Conservation (phyloP, 2,888 invertebrate species). For the Yponomeuta sedellus region DNA sequence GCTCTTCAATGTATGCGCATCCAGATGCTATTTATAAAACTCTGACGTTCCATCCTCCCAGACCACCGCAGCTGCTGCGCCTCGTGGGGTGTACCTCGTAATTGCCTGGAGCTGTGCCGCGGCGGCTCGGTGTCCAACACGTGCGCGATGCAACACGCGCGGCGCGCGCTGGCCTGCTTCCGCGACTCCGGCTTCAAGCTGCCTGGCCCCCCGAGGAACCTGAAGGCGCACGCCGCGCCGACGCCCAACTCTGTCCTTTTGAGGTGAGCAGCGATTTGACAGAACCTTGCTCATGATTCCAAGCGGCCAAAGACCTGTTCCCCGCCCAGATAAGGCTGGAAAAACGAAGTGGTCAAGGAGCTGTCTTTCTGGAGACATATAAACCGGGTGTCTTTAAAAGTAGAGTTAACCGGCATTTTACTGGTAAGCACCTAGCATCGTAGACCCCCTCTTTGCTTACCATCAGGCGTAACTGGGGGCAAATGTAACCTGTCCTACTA, state of each 20-base stretch:
- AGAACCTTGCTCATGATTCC: neutral
- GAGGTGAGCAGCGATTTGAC: slow-evolving; percentile 35
- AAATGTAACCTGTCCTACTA: too few relatives aligned
- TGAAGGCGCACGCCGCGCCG: slow-evolving; percentile 59
- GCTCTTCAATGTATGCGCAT: too few relatives aligned
- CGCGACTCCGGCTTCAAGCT: slow-evolving; percentile 85
- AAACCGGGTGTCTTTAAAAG: too few relatives aligned
- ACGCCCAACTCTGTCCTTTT: slow-evolving; percentile 57
- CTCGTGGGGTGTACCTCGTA: slow-evolving; percentile 85
- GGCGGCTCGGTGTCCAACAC: slow-evolving; percentile 83
- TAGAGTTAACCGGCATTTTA: too few relatives aligned
- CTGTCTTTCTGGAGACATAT: too few relatives aligned
- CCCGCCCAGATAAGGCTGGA: too few relatives aligned
- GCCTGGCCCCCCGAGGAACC: slow-evolving; percentile 83
- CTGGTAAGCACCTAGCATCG: too few relatives aligned
- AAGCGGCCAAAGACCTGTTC: neutral
- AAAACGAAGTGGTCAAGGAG: too few relatives aligned
- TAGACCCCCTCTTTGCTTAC: too few relatives aligned
- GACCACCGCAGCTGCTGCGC: slow-evolving; percentile 92
- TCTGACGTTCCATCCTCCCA: neutral
- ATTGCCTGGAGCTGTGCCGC: slow-evolving; percentile 90
- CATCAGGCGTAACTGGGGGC: too few relatives aligned
- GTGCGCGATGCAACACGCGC: slow-evolving; percentile 84
- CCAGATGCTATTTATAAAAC: too few relatives aligned
- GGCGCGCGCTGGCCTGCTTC: slow-evolving; percentile 87